A percentile compares a stretch with the other conserved stretches of the same genome.
These are phyloP conservation scores for Triplophysa dalaica DNA, from an alignment of 2,113 vertebrate species.

Conservation along the genomic window DNA sequence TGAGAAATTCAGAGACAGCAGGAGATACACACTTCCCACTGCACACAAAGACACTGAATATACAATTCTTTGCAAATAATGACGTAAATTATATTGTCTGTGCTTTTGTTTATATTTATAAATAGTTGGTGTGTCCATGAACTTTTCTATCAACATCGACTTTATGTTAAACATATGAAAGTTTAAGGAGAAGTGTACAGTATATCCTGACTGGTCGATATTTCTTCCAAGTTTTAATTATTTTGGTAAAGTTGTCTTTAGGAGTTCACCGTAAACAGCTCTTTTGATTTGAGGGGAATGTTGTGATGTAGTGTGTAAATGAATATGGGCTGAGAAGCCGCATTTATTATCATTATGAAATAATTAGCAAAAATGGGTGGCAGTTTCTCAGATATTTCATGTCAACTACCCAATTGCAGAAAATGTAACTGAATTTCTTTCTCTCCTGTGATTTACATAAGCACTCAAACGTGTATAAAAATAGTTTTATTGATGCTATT, in stretches of 20 bases:
- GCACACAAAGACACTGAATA: conserved; percentile 3
- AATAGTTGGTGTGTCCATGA: background rate
- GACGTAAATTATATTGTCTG: background rate
- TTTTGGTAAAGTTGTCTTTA: background rate
- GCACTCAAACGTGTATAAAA: background rate
- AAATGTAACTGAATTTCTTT: background rate
- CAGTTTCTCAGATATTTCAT: background rate
- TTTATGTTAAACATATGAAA: background rate
- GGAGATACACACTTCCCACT: background rate
- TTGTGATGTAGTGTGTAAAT: background rate
- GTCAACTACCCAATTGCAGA: background rate
- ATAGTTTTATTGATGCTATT: conserved; percentile 22
- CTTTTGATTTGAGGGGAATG: background rate
- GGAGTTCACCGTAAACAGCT: background rate
- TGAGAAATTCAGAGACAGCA: conserved; percentile 12
- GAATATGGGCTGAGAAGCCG: background rate
- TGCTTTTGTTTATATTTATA: conserved; percentile 18
- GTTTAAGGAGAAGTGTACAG: background rate
- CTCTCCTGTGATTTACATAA: background rate
- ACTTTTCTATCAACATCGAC: background rate
- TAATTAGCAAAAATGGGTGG: too few species aligned
- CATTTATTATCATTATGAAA: background rate
- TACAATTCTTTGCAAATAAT: conserved; percentile 9
- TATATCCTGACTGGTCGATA: background rate
- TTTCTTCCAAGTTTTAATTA: background rate